Evolutionary conservation across 1,140 invertebrate species (phyloP).

Genomic region (Drosophila subpulchrella): DNA sequence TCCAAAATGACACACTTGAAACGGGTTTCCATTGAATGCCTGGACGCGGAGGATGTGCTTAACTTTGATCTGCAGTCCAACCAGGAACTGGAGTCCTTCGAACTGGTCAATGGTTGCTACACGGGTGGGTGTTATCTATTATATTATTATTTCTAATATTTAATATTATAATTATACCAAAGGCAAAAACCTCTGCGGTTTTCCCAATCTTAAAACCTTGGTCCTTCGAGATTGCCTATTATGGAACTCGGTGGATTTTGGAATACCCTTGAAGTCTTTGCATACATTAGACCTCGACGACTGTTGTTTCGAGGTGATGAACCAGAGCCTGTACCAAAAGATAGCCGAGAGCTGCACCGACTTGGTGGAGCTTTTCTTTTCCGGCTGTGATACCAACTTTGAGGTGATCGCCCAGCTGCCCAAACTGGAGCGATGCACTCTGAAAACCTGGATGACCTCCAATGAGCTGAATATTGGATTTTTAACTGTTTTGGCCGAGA

Average conservation of each 20-base stretch:
- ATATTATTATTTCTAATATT: too few species aligned
- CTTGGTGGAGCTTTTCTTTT: conserved; percentile 60
- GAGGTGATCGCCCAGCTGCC: conserved; percentile 64
- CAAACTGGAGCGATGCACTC: conserved; percentile 55
- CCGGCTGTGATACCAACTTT: conserved; percentile 65
- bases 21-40: conserved; percentile 50
- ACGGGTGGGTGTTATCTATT: conserved; percentile 36
- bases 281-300: conserved; percentile 53
- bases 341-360: conserved; percentile 60
- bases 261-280: conserved; percentile 47
- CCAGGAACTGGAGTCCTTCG: conserved; percentile 54
- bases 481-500: conserved; percentile 40
- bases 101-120: conserved; percentile 67
- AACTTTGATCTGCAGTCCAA: conserved; percentile 52
- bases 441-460: conserved; percentile 66
- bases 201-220: conserved; percentile 48
- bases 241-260: conserved; percentile 69
- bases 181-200: conserved; percentile 66
- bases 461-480: conserved; percentile 68
- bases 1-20: conserved; percentile 39
- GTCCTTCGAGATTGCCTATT: conserved; percentile 65
- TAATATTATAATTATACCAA: not conserved
- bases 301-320: conserved; percentile 74
- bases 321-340: conserved; percentile 63
- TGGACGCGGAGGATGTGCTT: conserved; percentile 66